Base-by-base conservation (phyloP, 2,888 invertebrate genomes). In the Pediacus dermestoides region DNA sequence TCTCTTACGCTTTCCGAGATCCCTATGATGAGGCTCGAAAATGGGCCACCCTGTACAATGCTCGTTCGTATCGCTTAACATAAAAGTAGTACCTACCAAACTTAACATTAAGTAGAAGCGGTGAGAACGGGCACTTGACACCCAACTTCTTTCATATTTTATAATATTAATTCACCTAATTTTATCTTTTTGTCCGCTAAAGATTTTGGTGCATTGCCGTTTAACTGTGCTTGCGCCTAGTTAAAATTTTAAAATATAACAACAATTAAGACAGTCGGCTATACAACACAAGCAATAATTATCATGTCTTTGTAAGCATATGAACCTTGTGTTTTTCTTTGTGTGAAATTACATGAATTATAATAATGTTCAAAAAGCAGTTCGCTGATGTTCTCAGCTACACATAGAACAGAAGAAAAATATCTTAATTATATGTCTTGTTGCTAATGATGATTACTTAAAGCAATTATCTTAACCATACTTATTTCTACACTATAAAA, bases 401-500 rank as follows among this genome's bases (percentile, higher is more conserved):
- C 21, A n/a, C 21, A 7, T 7, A 18, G 21, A 18, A 18, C 21
- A 14, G 26, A 28, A 22, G 22, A 28, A 39, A 36, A 21, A 28
- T 21, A 9, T 21, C 27, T 32, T 39, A 39, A 39, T 39, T 39
- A 39, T 16, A 13, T 27, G 14, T 26, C 9, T 31, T 22, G 16
- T 22, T 33, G 22, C 32, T 33, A 34, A 39, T 34, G 34, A 39
- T 39, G 34, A 39, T 34, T 39, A 34, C 22, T 21, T 13, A 10
- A 4, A 23, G 31, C 30, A 37, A 37, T 37, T 26, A 32, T 14
- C 8, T 27, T 15, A 16, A 23, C 10, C 10, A 23, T n/a, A n/a
- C n/a, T n/a, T n/a, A n/a, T n/a, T n/a, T n/a, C n/a, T n/a, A n/a
- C n/a, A n/a, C n/a, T n/a, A n/a, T n/a, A n/a, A n/a, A n/a, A n/a